Evolutionary conservation across 2,888 invertebrate species (phyloP).

Genomic region (Pammene fasciana): DNA sequence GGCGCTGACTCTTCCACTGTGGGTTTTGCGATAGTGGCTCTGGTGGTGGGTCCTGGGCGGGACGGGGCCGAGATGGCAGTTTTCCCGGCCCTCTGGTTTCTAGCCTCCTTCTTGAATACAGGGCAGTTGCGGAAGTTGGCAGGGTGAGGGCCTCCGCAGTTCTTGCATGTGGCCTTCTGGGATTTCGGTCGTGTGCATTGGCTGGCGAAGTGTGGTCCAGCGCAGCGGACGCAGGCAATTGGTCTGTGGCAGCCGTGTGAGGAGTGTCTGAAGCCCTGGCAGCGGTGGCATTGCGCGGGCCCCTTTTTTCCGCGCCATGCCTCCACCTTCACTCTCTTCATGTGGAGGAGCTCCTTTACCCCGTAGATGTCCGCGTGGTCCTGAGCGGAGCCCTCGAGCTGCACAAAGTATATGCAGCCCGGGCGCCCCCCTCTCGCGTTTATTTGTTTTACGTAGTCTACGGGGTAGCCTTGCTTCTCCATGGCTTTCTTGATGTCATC

Average conservation of each 20-base stretch:
- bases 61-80: not conserved
- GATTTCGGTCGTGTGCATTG: not conserved
- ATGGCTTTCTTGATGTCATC: not conserved
- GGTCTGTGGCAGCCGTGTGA: not conserved
- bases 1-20: conserved; percentile 1
- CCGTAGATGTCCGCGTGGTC: not conserved
- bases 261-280: not conserved
- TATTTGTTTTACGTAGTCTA: not conserved
- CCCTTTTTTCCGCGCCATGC: not conserved
- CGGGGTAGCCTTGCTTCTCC: not conserved
- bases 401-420: not conserved
- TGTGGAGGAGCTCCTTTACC: not conserved
- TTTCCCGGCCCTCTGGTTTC: not conserved
- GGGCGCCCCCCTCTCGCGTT: not conserved
- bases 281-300: not conserved
- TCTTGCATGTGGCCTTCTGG: not conserved
- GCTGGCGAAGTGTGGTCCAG: not conserved
- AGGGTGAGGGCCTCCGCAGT: not conserved
- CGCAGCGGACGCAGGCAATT: not conserved
- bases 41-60: not conserved
- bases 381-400: not conserved
- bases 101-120: not conserved
- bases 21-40: not conserved
- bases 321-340: not conserved
- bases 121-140: conserved; percentile 17